Percentiles rank a stretch among this genome's conserved stretches.
These are phyloP conservation scores for Ptychodera flava DNA, from an alignment of 35 echinoderm and acorn worm genomes.

Conservation along the genomic window DNA sequence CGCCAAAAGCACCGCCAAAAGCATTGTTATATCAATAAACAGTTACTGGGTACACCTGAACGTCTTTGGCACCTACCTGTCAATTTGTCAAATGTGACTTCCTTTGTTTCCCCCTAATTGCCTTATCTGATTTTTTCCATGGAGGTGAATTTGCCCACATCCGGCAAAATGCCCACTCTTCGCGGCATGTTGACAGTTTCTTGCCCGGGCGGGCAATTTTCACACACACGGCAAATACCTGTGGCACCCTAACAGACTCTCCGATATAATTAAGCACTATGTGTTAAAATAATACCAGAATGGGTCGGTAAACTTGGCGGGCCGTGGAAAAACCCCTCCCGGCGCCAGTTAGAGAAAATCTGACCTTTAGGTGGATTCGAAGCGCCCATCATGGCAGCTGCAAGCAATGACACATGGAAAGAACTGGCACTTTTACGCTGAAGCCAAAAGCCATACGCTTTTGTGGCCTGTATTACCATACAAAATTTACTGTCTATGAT, in stretches of 20 bases:
- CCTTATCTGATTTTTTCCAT: not conserved
- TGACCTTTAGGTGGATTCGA: too few relatives aligned
- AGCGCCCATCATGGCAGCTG: too few relatives aligned
- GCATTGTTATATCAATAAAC: not conserved
- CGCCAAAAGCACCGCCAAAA: not conserved
- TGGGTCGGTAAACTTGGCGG: not conserved
- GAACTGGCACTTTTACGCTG: too few relatives aligned
- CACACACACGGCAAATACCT: not conserved
- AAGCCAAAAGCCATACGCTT: too few relatives aligned
- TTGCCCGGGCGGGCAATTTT: not conserved
- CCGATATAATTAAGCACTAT: not conserved
- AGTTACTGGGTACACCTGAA: not conserved
- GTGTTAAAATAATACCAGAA: not conserved
- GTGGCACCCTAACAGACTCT: not conserved
- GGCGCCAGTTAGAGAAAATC: not conserved
- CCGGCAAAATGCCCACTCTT: not conserved
- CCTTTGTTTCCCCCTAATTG: not conserved
- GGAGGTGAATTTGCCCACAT: not conserved
- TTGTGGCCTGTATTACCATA: too few relatives aligned
- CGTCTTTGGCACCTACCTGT: not conserved
- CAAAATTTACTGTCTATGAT: too few relatives aligned
- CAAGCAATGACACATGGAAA: too few relatives aligned
- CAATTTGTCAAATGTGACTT: not conserved
- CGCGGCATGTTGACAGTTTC: not conserved
- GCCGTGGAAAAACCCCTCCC: not conserved